Percentiles rank a stretch among this genome's conserved stretches.
phyloP scores from a whole-genome alignment of 1,140 invertebrate genomes.

The Harpegnathos saltator region DNA sequence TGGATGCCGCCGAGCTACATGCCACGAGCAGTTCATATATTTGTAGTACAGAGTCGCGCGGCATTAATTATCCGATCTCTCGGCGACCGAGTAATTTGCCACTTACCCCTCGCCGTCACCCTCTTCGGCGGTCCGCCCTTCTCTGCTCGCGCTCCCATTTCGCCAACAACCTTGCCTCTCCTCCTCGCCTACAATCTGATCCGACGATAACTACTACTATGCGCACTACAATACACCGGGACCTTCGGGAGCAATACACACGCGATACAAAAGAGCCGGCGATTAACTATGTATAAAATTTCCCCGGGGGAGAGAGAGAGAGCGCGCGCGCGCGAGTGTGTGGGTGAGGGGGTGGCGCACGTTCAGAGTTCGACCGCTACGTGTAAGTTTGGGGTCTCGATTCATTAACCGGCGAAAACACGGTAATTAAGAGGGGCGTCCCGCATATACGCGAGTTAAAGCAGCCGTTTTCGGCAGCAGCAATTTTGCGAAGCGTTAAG shows the following conservation, averaged over 20 bases:
- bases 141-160: too few relatives aligned
- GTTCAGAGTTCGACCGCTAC: not conserved
- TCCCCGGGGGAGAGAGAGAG: not conserved
- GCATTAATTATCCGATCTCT: slow-evolving; percentile 52
- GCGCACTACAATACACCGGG: slow-evolving; percentile 36
- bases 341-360: too few relatives aligned
- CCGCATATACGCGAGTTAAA: slow-evolving; percentile 37
- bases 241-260: slow-evolving; percentile 41
- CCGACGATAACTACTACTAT: slow-evolving; percentile 12
- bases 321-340: not conserved
- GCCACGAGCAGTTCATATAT: slow-evolving; percentile 35
- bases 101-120: not conserved
- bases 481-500: slow-evolving; percentile 9
- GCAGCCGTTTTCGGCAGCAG: slow-evolving; percentile 21
- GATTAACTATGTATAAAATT: slow-evolving; percentile 10
- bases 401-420: slow-evolving; percentile 31
- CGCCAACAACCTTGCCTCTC: slow-evolving; percentile 1
- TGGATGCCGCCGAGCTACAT: not conserved
- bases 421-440: slow-evolving; percentile 27
- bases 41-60: slow-evolving; percentile 27
- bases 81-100: slow-evolving; percentile 46
- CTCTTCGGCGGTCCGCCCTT: not conserved
- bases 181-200: slow-evolving; percentile 26
- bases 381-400: not conserved
- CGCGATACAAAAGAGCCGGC: slow-evolving; percentile 40